phyloP scores from a whole-genome alignment of 2,888 invertebrate genomes.

The Heliconius ethilla region DNA sequence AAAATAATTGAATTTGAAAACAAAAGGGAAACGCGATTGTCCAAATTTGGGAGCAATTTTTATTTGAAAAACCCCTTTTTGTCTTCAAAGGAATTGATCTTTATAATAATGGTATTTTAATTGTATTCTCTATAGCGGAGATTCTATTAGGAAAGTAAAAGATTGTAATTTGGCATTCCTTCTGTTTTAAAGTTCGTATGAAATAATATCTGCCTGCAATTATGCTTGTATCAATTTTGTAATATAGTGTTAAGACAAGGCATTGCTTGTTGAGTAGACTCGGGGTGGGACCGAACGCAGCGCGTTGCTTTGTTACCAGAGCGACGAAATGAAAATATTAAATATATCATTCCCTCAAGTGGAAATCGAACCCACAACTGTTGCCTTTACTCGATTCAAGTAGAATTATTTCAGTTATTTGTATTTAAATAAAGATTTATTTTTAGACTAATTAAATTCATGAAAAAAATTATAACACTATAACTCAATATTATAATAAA shows the following conservation, averaged over 20 bases:
- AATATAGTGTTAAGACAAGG: neutral
- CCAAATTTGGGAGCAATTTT: constrained; percentile 30
- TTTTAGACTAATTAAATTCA: neutral
- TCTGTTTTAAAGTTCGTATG: neutral
- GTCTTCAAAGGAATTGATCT: constrained; percentile 37
- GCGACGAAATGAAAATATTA: too few relatives aligned
- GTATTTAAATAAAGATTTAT: neutral
- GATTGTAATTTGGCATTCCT: neutral
- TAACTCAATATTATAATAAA: too few relatives aligned
- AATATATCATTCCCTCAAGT: too few relatives aligned
- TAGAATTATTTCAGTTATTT: too few relatives aligned
- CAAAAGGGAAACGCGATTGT: constrained; percentile 20
- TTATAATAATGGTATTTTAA: constrained; percentile 44
- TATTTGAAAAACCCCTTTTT: constrained; percentile 23
- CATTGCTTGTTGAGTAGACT: neutral
- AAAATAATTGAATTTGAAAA: constrained; percentile 25
- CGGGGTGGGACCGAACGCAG: neutral
- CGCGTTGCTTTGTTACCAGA: too few relatives aligned
- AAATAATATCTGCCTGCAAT: neutral
- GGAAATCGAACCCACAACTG: too few relatives aligned
- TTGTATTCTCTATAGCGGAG: constrained; percentile 38
- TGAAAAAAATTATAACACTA: neutral
- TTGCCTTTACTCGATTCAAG: too few relatives aligned
- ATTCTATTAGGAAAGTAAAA: constrained; percentile 28
- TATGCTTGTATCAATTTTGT: neutral